Percentiles rank a stretch among this genome's conserved stretches.
These are phyloP conservation scores for Aphidoletes aphidimyza DNA, from an alignment of 2,888 invertebrate genomes.

Conservation along the genomic window DNA sequence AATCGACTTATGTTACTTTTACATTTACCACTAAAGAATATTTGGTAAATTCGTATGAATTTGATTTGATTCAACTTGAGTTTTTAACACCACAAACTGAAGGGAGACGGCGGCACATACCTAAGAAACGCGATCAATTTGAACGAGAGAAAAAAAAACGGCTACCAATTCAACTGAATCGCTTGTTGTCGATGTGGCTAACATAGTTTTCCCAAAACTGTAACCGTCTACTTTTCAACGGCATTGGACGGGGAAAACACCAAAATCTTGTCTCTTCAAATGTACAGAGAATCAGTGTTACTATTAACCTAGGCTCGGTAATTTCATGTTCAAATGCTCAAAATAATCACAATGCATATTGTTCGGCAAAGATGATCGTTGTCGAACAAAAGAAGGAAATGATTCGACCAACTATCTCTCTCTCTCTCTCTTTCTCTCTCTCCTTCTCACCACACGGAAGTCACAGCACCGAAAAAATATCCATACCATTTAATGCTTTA, in stretches of 20 bases:
- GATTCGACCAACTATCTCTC: neutral
- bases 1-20: too few species aligned
- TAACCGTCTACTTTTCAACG: neutral
- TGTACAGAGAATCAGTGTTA: neutral
- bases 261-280: neutral
- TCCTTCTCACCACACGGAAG: conserved; percentile 9
- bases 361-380: neutral
- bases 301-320: too few species aligned
- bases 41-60: too few species aligned
- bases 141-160: too few species aligned
- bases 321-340: neutral
- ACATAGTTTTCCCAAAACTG: neutral
- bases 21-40: too few species aligned
- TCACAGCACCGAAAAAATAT: neutral
- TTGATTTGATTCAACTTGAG: too few species aligned
- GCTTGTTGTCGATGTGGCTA: too few species aligned
- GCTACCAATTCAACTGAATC: too few species aligned
- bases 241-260: neutral
- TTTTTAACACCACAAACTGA: too few species aligned
- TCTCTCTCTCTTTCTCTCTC: neutral
- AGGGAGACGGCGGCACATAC: too few species aligned
- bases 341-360: neutral
- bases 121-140: conserved; percentile 45
- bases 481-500: neutral
- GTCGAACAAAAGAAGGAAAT: neutral